These are phyloP conservation scores for Idaea aversata DNA, from an alignment of 2,888 invertebrate species.

Conservation along the genomic window DNA sequence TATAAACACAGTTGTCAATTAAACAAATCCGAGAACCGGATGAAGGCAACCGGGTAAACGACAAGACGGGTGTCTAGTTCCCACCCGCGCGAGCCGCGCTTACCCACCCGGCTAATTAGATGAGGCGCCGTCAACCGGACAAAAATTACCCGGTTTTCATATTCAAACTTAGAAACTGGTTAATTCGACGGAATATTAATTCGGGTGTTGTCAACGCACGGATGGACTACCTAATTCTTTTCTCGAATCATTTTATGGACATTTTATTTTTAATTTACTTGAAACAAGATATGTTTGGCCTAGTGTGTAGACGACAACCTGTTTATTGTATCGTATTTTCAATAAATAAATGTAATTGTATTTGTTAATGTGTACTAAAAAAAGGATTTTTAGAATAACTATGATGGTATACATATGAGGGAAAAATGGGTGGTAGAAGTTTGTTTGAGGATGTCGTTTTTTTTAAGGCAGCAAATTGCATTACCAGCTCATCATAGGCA, in stretches of 20 bases:
- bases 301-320: no score
- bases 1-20: slow-evolving; percentile 29
- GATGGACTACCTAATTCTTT: background rate
- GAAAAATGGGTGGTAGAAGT: no score
- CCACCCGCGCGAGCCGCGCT: slow-evolving; percentile 28
- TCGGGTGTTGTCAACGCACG: slow-evolving; percentile 11
- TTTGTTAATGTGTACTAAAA: no score
- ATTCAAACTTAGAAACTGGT: slow-evolving; percentile 43
- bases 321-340: no score
- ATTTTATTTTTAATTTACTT: no score
- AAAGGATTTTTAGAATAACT: no score
- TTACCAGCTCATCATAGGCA: no score
- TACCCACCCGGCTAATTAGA: slow-evolving; percentile 56
- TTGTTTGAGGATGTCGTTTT: no score
- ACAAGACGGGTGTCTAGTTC: slow-evolving; percentile 44
- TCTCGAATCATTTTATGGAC: background rate
- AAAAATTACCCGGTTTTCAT: slow-evolving; percentile 56
- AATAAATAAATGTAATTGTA: no score
- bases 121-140: slow-evolving; percentile 53
- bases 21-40: slow-evolving; percentile 27
- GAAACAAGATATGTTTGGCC: no score
- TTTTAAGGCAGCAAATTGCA: no score
- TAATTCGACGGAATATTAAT: slow-evolving; percentile 33
- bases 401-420: no score
- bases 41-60: slow-evolving; percentile 34